Base-by-base conservation (phyloP, 2,888 invertebrate genomes). In the Lypha dubia region DNA sequence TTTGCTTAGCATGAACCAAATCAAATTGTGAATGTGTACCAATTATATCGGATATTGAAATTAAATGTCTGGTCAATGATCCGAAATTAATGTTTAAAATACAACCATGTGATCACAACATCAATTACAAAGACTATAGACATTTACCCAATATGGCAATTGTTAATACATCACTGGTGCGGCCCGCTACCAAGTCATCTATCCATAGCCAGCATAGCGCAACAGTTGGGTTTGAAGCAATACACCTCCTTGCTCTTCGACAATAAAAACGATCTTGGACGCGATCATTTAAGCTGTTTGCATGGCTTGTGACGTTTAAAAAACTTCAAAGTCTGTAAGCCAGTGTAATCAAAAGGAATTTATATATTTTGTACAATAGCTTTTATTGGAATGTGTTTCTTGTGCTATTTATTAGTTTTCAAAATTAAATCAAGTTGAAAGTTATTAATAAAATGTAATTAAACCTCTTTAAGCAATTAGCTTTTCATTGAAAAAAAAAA, bases 201-300 rank as follows among this genome's bases (percentile, higher is more conserved):
- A 91, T 93, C 87, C 90, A 93, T 94, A 44, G 88, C 90, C 17
- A 88, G 88, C 3, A 89, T 92, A 28, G 85, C 92, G 20, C 89
- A 92, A n/a, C 88, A 89, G n/a, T 75, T 93, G 83, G 91, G 92
- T 49, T 89, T 91, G 6, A 87, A 87, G 3, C 88, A 89, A 13
- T 89, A 92, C 7, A 89, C 90, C 49, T 92, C 93, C 7, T 89
- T 95, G 35, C 93, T 94, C 88, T 94, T 94, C 86, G 94, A 94
- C 85, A 90, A 94, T 58, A 89, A 94, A 22, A 88, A 88, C 15
- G 93, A 94, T 28, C 84, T 91, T 62, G 90, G 90, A 35, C 93
- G 93, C 56, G 93, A 93, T 81, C 95, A 95, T 88, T 93, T 96
- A 79, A 91, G 93, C 3, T 94, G 94, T 32, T 91, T 95, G 65